Base-by-base conservation (phyloP, 2,888 invertebrate species). In the Agrotis segetum region DNA sequence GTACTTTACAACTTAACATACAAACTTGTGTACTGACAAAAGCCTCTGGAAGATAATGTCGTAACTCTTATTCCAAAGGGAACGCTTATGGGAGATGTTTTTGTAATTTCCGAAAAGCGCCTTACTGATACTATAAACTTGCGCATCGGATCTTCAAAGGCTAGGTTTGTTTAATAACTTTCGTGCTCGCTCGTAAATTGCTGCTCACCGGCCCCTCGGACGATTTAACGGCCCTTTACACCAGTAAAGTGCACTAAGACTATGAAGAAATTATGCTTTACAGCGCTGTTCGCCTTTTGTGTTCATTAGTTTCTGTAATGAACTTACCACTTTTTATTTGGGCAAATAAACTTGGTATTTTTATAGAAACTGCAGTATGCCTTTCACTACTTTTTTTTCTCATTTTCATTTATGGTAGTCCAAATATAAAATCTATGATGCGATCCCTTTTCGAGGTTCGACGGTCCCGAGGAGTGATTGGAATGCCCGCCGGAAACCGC, bases 401-500 rank as follows among this genome's bases (percentile, higher is more conserved):
- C 58, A 29, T 49, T 68, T 77, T 65, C 17, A 16, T 52, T 66
- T 62, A 61, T 59, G 65, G 65, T 71, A 61, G 61, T 75, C 29
- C 6, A 64, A 65, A 82, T 75, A 49, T 69, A 67, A 66, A 75
- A 62, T 65, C 71, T 79, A 82, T 82, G 71, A 80, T 64, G 71
- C 69, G 72, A 80, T 77, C 65, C 77, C 76, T 79, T 83, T 85
- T 82, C 73, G 75, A 83, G 58, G 79, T 82, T 79, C 70, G 71
- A 74, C 67, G 78, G 77, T 80, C 49, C 76, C 79, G 82, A 79
- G 84, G 85, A 86, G 84, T 85, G 87, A 78, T 87, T 81, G 93
- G 93, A 91, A 93, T 93, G 92, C 87, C 85, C 90, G 89, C 92
- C 94, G 95, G 94, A 95, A 94, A 93, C 92, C 90, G 89, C 90